A percentile compares a stretch with the other conserved stretches of the same genome.
phyloP scores from a whole-genome alignment of 2,888 invertebrate species.

The Antitype chi region DNA sequence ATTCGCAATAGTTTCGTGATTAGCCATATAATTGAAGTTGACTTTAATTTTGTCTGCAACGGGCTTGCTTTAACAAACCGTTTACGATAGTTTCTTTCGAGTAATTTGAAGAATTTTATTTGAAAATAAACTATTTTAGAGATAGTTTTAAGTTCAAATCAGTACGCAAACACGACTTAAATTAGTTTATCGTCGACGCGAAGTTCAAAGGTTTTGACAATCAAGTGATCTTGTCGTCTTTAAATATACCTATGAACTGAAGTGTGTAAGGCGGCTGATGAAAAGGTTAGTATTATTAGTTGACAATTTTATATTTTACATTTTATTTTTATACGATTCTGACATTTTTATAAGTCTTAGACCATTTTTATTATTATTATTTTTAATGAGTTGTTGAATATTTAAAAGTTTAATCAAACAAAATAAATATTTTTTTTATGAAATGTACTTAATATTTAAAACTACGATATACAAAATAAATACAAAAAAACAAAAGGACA shows the following conservation, averaged over 20 bases:
- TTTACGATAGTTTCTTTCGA: constrained; percentile 50
- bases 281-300: constrained; percentile 1
- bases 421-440: no score
- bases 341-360: no score
- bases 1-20: constrained; percentile 49
- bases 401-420: no score
- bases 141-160: constrained; percentile 45
- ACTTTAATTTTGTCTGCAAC: constrained; percentile 60
- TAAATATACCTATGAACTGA: constrained; percentile 43
- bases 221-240: constrained; percentile 51
- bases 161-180: constrained; percentile 54
- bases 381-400: no score
- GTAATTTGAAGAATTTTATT: constrained; percentile 55
- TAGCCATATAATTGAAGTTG: constrained; percentile 57
- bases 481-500: no score
- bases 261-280: constrained; percentile 5
- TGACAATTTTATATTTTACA: not conserved
- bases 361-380: no score
- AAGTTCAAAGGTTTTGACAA: constrained; percentile 55
- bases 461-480: no score
- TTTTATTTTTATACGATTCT: no score
- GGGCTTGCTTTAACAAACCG: constrained; percentile 49
- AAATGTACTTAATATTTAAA: no score
- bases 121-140: constrained; percentile 42
- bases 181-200: constrained; percentile 50